Evolutionary conservation across 2,113 vertebrate species (phyloP), one percentile per base, ranked within the genome.

Genomic region (Neopipo cinnamomea): DNA sequence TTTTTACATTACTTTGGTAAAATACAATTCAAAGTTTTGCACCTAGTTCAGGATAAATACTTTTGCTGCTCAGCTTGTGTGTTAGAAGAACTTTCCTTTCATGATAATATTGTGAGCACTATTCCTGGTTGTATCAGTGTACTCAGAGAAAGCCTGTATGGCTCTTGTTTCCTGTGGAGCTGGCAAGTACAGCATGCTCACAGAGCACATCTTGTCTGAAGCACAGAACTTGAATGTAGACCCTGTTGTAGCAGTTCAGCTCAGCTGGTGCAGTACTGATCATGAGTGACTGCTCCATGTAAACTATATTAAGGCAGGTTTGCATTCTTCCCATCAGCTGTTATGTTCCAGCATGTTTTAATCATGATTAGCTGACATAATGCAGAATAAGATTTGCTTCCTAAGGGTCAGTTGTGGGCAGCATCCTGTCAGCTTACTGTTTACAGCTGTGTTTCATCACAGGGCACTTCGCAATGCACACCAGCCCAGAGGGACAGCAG

Each of bases 331-430:
- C 74, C 46, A 76, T 22, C 65, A 91, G 66, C 66, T 95, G 71
- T 30, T 88, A 14, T 8, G 6, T 65, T 88, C 49, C 88, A 90
- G 28, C 49, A 58, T 58, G 41, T 49, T 91, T 90, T 83, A 83
- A 76, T 79, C n/a, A 4, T 27, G 62, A 62, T 83, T 85, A 91
- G 82, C 82, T 97, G 94, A 88, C 90, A 66, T 65, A 46, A 85
- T n/a, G 37, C 46, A 88, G 55, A 80, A 15, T 77, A 83, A 66
- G 39, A 21, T 88, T 80, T 91, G 71, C 68, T 56, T 91, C 55
- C n/a, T 28, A 50, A 37, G 42, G 85, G 68, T 92, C 85, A 80
- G 82, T 63, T 58, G 41, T 83, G 53, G 62, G 61, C 85, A 93
- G 85, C 68, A 84, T 47, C 23, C 14, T 59, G 50, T 70, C 91